Evolutionary conservation across 2,797 vertebrate species (phyloP), one percentile per base, ranked within the genome.

Genomic region (Melanotaenia maccullochi): DNA sequence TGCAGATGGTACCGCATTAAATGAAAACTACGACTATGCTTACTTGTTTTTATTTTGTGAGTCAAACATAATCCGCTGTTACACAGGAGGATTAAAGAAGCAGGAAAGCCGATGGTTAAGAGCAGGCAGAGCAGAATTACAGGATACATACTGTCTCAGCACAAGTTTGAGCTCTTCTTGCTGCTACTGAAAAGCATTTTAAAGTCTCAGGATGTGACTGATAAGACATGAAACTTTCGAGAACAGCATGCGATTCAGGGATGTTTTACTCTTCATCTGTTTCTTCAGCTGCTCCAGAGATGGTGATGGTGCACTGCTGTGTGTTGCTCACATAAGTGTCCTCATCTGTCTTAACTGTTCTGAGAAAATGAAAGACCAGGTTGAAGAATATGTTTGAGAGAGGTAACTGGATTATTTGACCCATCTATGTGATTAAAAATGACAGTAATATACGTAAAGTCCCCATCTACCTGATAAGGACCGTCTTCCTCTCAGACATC

Each of bases 261-360:
- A 25, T n/a, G 3, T 0, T 72, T 81, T 90, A 91, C 57, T 93
- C 88, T 55, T 90, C 90, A n/a, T 93, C 89, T 12, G 72, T 86
- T 49, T 90, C 85, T 1, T 88, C 82, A 0, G 93, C 93, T 25
- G 93, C 93, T 78, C 94, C 93, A 67, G 93, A 92, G 76, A 95
- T 93, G 65, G 57, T 93, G 73, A 95, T 90, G 71, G 91, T 95
- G 61, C 90, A 63, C 76, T 94, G 89, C 66, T 92, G 85, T 65
- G 89, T 91, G 82, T 95, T 76, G 9, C 88, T 93, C 69, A 93
- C 84, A 44, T 91, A 84, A 12, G 69, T 75, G 61, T 93, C 88
- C 32, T 88, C 89, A 2, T 94, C 89, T 79, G 92, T 94, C 84
- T 89, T 95, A 93, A 95, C 92, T 92, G 93, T 94, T 93, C 94